A percentile compares a stretch with the other conserved stretches of the same genome.
Evolutionary conservation across 2,888 invertebrate genomes (phyloP).

Genomic region (Nasonia oneida): DNA sequence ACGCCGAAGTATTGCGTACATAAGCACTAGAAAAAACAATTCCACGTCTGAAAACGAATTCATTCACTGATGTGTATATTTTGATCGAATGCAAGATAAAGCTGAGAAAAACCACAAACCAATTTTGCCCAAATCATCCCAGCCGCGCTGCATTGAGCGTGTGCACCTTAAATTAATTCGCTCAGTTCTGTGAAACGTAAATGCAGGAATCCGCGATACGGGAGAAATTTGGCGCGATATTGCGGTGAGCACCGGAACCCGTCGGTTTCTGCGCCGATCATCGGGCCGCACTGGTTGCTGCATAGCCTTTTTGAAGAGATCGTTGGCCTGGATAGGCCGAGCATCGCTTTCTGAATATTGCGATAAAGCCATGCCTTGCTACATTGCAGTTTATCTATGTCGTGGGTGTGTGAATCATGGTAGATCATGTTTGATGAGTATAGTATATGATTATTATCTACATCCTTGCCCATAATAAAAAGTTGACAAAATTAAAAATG

Average conservation of each 20-base stretch:
- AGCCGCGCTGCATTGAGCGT: background rate
- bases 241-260: background rate
- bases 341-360: background rate
- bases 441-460: too few species aligned
- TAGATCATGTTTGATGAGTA: too few species aligned
- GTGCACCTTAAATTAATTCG: constrained; percentile 31
- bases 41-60: too few species aligned
- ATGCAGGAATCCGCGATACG: background rate
- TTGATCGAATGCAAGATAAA: too few species aligned
- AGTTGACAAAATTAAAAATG: too few species aligned
- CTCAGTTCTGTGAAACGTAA: background rate
- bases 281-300: background rate
- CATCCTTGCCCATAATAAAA: too few species aligned
- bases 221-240: background rate
- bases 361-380: background rate
- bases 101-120: too few species aligned
- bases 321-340: background rate
- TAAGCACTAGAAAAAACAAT: too few species aligned
- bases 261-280: background rate
- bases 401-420: too few species aligned
- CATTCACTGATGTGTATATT: too few species aligned
- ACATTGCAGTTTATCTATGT: background rate
- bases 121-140: background rate
- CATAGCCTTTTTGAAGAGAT: background rate
- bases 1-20: too few species aligned